Evolutionary conservation across 2,888 invertebrate genomes (phyloP).

Genomic region (Julus scanicus): DNA sequence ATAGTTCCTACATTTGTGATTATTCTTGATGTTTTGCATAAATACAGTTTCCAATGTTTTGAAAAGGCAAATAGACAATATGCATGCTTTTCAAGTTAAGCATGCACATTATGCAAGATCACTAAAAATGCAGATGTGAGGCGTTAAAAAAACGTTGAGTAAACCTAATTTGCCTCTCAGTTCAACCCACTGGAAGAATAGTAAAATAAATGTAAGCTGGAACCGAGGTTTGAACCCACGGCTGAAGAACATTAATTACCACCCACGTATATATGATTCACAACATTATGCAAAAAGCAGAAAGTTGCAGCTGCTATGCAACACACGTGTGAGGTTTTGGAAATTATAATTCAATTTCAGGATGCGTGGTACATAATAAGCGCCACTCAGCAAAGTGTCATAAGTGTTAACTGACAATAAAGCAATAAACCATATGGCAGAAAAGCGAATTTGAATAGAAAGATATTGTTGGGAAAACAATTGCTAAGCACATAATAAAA

Average conservation of each 20-base stretch:
- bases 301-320: neutral
- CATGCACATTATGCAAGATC: neutral
- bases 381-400: conserved; percentile 29
- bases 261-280: neutral
- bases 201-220: neutral
- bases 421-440: conserved; percentile 29
- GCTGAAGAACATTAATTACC: conserved; percentile 2
- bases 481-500: conserved; percentile 22
- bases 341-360: conserved; percentile 36
- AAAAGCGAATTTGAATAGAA: conserved; percentile 24
- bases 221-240: neutral
- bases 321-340: neutral
- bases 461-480: conserved; percentile 12
- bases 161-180: neutral
- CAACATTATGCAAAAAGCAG: neutral
- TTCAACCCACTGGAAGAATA: neutral
- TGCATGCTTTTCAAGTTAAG: neutral
- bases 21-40: no score
- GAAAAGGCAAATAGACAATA: no score
- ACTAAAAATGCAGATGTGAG: neutral
- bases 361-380: conserved; percentile 14
- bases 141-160: neutral
- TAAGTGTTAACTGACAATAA: conserved; percentile 30
- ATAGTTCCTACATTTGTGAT: no score
- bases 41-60: no score